Evolutionary conservation across 2,888 invertebrate genomes (phyloP).

Genomic region (Stegophylla sp.): DNA sequence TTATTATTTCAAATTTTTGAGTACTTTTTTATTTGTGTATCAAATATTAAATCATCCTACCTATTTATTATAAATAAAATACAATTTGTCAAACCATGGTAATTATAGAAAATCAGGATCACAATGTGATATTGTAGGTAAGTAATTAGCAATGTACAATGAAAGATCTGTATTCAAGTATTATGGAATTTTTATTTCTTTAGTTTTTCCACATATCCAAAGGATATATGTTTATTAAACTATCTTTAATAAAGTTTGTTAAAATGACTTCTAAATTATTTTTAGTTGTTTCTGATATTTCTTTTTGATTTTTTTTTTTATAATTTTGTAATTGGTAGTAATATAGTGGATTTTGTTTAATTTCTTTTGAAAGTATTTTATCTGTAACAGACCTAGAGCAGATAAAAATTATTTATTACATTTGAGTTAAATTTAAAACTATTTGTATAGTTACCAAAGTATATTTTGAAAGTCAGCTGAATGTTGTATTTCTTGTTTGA

Average conservation of each 20-base stretch:
- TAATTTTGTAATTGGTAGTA: constrained; percentile 31
- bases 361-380: constrained; percentile 11
- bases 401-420: not conserved
- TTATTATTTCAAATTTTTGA: no score
- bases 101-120: no score
- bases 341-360: constrained; percentile 2
- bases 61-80: no score
- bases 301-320: not conserved
- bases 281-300: not conserved
- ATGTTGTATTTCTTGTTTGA: constrained; percentile 4
- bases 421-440: not conserved
- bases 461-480: constrained; percentile 13
- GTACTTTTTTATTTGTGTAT: no score
- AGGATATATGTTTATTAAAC: constrained; percentile 21
- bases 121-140: no score
- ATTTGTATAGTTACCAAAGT: constrained; percentile 12
- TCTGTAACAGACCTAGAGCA: not conserved
- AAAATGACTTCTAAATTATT: constrained; percentile 19
- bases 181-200: no score
- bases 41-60: no score
- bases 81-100: no score
- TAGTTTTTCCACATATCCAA: constrained; percentile 19
- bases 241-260: constrained; percentile 21
- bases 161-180: no score
- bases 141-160: no score